Conservation (phyloP, 2,797 vertebrate genomes). For the Rhynchotus rufescens region DNA sequence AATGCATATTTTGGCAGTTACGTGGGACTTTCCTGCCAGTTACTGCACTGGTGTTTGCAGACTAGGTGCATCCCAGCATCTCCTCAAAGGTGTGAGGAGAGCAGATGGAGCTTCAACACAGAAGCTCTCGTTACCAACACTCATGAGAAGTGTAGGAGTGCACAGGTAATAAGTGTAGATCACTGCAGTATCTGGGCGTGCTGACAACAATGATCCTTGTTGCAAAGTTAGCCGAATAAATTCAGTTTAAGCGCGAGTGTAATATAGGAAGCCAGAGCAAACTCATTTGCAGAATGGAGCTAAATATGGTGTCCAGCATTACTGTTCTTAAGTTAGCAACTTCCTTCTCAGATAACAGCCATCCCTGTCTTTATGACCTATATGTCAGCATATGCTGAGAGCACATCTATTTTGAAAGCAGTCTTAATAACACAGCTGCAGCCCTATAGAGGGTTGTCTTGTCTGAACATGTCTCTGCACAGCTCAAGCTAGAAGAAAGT, state of each 20-base stretch:
- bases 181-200: background rate
- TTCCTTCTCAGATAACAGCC: slow-evolving; percentile 8
- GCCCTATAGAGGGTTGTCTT: background rate
- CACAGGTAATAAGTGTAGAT: background rate
- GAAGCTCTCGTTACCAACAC: background rate
- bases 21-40: background rate
- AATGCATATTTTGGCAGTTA: background rate
- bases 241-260: background rate
- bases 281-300: background rate
- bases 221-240: background rate
- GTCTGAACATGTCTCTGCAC: background rate
- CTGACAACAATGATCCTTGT: background rate
- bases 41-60: background rate
- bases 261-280: background rate
- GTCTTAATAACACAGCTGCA: slow-evolving; percentile 5
- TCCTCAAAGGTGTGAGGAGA: background rate
- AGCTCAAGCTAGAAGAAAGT: background rate
- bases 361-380: background rate
- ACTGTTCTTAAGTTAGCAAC: background rate
- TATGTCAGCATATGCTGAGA: slow-evolving; percentile 8
- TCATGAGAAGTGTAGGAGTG: background rate
- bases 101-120: background rate
- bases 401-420: slow-evolving; percentile 21
- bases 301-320: background rate
- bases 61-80: background rate